A percentile compares a stretch with the other conserved stretches of the same genome.
Evolutionary conservation across 2,888 invertebrate species (phyloP).

Genomic region (Cheilosia urbana): DNA sequence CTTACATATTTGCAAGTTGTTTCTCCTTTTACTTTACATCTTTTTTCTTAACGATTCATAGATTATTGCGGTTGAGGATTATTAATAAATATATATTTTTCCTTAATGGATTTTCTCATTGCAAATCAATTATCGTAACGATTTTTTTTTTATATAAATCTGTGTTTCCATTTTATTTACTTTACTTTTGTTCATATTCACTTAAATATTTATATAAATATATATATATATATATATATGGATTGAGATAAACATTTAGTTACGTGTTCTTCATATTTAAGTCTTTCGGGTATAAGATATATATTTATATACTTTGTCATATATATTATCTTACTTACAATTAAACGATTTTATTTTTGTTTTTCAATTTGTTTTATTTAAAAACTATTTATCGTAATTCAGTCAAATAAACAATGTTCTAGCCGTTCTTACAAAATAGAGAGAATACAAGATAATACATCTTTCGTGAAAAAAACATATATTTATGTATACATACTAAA

Average conservation of each 20-base stretch:
- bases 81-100: background rate
- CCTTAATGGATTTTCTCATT: background rate
- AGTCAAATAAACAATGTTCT: constrained; percentile 62
- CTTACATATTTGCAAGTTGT: background rate
- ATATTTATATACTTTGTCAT: constrained; percentile 20
- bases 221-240: constrained; percentile 46
- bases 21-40: background rate
- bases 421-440: constrained; percentile 26
- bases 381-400: constrained; percentile 49
- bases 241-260: constrained; percentile 30
- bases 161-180: constrained; percentile 1
- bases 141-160: constrained; percentile 22
- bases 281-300: constrained; percentile 68
- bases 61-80: background rate
- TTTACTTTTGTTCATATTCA: constrained; percentile 17
- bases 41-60: background rate
- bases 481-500: background rate
- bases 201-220: constrained; percentile 43
- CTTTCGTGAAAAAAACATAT: constrained; percentile 3
- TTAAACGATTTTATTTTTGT: constrained; percentile 12
- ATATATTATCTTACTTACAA: constrained; percentile 13
- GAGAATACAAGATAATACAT: constrained; percentile 21
- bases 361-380: constrained; percentile 6
- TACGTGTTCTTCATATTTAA: constrained; percentile 44
- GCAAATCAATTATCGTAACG: background rate